These are phyloP conservation scores for Oreotragus oreotragus DNA, from an alignment of 2,113 vertebrate species.

Conservation along the genomic window DNA sequence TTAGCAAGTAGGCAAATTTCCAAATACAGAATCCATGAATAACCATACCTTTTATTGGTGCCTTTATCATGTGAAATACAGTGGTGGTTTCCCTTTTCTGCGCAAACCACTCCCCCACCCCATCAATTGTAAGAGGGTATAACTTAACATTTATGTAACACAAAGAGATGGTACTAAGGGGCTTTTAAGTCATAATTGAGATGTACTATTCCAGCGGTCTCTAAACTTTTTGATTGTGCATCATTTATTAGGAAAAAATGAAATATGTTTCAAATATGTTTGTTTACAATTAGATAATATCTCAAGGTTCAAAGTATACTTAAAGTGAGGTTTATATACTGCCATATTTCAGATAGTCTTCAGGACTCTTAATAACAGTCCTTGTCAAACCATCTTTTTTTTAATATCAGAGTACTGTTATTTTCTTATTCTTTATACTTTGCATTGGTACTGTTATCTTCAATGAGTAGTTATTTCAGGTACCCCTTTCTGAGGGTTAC, in stretches of 20 bases:
- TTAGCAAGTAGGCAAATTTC: background rate
- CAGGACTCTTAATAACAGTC: background rate
- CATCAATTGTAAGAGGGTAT: background rate
- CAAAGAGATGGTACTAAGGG: background rate
- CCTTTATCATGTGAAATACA: background rate
- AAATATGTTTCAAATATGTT: background rate
- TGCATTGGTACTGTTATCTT: background rate
- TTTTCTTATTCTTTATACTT: background rate
- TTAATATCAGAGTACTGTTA: background rate
- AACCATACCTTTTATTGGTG: background rate
- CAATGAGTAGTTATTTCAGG: background rate
- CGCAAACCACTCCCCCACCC: background rate
- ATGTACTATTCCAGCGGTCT: background rate
- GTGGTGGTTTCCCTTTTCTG: background rate
- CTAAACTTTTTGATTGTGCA: background rate
- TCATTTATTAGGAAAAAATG: constrained; percentile 18
- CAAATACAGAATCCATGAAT: background rate
- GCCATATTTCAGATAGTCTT: background rate
- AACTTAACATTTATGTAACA: background rate
- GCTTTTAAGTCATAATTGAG: background rate
- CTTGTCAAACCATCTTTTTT: background rate
- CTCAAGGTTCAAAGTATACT: background rate
- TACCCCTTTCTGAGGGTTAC: background rate
- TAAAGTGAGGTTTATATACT: background rate
- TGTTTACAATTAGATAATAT: background rate